These are phyloP conservation scores for Chaetogeoica ovagalla DNA, from an alignment of 2,888 invertebrate genomes.

Conservation along the genomic window DNA sequence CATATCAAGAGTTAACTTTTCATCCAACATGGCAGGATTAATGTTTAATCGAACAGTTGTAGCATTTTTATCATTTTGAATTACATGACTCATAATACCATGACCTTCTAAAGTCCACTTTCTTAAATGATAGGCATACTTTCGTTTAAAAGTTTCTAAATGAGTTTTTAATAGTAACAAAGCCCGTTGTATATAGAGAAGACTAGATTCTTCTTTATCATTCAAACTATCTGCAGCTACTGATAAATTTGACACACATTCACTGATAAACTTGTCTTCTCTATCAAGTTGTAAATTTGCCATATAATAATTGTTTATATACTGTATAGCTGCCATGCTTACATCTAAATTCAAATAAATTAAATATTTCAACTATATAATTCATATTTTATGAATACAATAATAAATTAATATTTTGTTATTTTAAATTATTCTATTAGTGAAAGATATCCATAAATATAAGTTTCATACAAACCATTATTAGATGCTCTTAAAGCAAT, in stretches of 20 bases:
- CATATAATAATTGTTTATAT: constrained; percentile 92
- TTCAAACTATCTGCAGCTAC: constrained; percentile 76
- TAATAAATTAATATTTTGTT: neutral
- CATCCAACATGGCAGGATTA: constrained; percentile 85
- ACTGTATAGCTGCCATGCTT: constrained; percentile 91
- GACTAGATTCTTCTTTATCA: constrained; percentile 73
- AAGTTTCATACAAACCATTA: constrained; percentile 64
- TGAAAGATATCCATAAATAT: neutral
- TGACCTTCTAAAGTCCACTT: constrained; percentile 85
- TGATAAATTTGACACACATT: constrained; percentile 89
- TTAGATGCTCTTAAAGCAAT: constrained; percentile 87
- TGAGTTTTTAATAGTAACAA: constrained; percentile 86
- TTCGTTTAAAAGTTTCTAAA: constrained; percentile 85
- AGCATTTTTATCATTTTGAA: constrained; percentile 63
- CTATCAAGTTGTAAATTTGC: constrained; percentile 88
- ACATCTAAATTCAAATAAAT: constrained; percentile 67
- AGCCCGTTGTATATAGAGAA: constrained; percentile 88
- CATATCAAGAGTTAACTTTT: constrained; percentile 80
- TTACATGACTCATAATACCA: constrained; percentile 77
- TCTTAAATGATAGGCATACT: constrained; percentile 85
- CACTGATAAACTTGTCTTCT: constrained; percentile 89
- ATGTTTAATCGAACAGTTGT: constrained; percentile 76
- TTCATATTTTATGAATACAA: constrained; percentile 11
- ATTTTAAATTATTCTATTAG: neutral
- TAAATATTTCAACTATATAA: constrained; percentile 9